Evolutionary conservation across 2,113 vertebrate species (phyloP).

Genomic region (Takifugu flavidus): DNA sequence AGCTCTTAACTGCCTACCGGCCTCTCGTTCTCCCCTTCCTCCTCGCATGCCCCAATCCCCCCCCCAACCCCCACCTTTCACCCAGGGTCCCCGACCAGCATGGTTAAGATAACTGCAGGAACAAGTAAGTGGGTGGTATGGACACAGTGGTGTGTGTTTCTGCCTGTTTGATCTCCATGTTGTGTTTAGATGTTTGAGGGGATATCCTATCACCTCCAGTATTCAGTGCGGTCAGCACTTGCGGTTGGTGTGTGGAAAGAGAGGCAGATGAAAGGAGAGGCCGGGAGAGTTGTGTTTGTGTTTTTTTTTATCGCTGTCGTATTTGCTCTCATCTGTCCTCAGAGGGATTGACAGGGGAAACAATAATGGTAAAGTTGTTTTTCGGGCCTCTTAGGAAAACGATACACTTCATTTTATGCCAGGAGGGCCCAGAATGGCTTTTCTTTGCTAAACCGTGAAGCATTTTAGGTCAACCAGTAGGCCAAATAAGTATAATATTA

Average conservation of each 20-base stretch:
- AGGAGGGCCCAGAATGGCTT: background rate
- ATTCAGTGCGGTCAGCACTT: conserved; percentile 67
- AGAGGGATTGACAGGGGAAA: conserved; percentile 68
- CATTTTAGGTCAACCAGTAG: conserved; percentile 22
- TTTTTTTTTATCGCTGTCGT: conserved; percentile 68
- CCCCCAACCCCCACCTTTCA: conserved; percentile 28
- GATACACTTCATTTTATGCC: conserved; percentile 25
- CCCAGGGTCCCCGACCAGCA: conserved; percentile 61
- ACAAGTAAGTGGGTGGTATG: conserved; percentile 74
- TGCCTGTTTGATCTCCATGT: conserved; percentile 74
- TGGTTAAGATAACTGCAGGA: conserved; percentile 73
- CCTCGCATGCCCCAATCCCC: conserved; percentile 24
- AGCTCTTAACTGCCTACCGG: conserved; percentile 38
- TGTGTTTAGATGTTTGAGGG: conserved; percentile 79
- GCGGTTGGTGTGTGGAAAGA: conserved; percentile 60
- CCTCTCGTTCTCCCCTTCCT: conserved; percentile 40
- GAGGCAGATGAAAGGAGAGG: conserved; percentile 68
- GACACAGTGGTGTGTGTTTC: conserved; percentile 53
- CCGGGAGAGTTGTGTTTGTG: conserved; percentile 72
- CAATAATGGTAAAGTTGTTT: conserved; percentile 69
- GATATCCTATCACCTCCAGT: conserved; percentile 80
- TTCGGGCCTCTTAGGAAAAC: conserved; percentile 58
- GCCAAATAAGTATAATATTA: conserved; percentile 18
- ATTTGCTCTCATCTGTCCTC: conserved; percentile 70
- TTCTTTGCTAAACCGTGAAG: conserved; percentile 25